Percentiles rank a stretch among this genome's conserved stretches.
Evolutionary conservation across 2,888 invertebrate species (phyloP).

Genomic region (Callyntrura sp.): DNA sequence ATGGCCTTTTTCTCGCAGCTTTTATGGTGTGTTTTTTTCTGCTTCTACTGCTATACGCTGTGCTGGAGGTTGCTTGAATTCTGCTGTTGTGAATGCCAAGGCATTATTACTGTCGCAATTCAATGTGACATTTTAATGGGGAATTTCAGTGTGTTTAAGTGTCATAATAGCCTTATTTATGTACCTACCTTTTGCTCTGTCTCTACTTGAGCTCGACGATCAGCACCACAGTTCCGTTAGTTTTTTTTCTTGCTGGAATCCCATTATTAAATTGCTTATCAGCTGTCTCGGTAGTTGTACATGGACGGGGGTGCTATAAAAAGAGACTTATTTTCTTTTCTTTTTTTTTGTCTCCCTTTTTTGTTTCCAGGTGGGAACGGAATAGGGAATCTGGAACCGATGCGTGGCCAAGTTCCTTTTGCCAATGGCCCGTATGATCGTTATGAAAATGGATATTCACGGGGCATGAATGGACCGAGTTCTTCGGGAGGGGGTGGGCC

Average conservation of each 20-base stretch:
- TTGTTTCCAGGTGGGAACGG: conserved; percentile 81
- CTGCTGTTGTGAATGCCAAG: background rate
- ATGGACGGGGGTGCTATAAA: conserved; percentile 20
- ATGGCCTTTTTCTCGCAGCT: background rate
- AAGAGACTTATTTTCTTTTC: background rate
- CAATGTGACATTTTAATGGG: conserved; percentile 76
- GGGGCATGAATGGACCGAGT: conserved; percentile 85
- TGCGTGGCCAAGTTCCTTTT: conserved; percentile 82
- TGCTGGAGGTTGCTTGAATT: no score
- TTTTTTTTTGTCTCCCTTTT: background rate
- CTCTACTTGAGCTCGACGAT: no score
- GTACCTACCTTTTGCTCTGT: conserved; percentile 27
- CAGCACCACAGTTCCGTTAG: background rate
- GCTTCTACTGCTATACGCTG: background rate
- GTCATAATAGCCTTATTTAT: conserved; percentile 63
- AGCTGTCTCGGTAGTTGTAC: conserved; percentile 6
- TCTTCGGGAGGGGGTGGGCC: conserved; percentile 81
- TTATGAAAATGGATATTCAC: conserved; percentile 84
- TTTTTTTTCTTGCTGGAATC: no score
- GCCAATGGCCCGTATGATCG: conserved; percentile 83
- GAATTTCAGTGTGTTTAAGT: conserved; percentile 55
- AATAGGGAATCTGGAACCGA: conserved; percentile 80
- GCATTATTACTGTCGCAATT: conserved; percentile 62
- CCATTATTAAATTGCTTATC: no score
- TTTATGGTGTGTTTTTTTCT: background rate